Evolutionary conservation across 2,888 invertebrate species (phyloP).

Genomic region (Plagodis dolabraria): DNA sequence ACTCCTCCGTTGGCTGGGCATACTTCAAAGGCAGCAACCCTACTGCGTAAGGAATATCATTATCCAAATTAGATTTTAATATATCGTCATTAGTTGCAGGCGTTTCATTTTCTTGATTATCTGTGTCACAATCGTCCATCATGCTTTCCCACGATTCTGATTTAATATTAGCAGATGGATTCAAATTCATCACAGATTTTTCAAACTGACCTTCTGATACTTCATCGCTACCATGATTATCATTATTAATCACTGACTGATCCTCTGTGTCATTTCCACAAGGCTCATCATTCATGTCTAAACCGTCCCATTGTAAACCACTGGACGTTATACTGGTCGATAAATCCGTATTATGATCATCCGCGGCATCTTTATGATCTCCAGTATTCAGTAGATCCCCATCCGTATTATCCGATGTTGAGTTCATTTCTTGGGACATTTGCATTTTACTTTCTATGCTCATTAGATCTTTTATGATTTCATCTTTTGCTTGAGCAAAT

Average conservation of each 20-base stretch:
- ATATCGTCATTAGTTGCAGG: constrained; percentile 38
- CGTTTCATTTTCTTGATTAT: constrained; percentile 57
- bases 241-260: constrained; percentile 31
- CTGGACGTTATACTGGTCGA: constrained; percentile 38
- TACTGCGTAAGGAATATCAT: constrained; percentile 77
- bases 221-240: constrained; percentile 39
- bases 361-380: constrained; percentile 35
- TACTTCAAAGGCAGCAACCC: constrained; percentile 73
- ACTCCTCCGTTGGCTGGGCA: constrained; percentile 54
- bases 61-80: constrained; percentile 51
- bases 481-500: constrained; percentile 66
- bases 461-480: constrained; percentile 77
- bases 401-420: constrained; percentile 41
- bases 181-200: constrained; percentile 59
- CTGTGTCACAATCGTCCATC: constrained; percentile 43
- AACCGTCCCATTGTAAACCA: constrained; percentile 52
- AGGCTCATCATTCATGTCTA: constrained; percentile 43
- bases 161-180: constrained; percentile 48
- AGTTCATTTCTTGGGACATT: constrained; percentile 48
- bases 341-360: constrained; percentile 40
- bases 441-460: constrained; percentile 73
- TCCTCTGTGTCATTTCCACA: constrained; percentile 29
- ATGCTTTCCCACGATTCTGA: constrained; percentile 53
- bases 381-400: constrained; percentile 35
- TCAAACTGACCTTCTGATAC: constrained; percentile 42